phyloP scores from a whole-genome alignment of 1,140 invertebrate species.

The Glossosoma conforme region DNA sequence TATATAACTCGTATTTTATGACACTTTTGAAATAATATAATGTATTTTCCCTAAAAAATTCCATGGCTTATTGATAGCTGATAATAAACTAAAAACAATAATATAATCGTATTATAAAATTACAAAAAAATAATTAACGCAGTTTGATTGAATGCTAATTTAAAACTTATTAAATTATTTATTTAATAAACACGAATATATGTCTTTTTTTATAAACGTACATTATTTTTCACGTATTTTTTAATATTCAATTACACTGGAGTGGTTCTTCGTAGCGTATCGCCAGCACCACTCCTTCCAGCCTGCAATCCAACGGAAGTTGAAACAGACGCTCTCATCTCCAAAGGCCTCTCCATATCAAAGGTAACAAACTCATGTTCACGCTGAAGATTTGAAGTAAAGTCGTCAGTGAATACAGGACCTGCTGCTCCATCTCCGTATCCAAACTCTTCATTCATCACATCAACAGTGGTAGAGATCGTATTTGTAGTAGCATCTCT shows the following conservation, averaged over 20 bases:
- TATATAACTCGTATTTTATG: no score
- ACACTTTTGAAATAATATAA: no score
- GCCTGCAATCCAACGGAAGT: constrained; percentile 31
- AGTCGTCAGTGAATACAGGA: constrained; percentile 38
- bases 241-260: constrained; percentile 37
- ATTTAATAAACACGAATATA: no score
- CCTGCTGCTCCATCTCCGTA: constrained; percentile 32
- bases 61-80: no score
- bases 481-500: constrained; percentile 41
- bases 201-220: no score
- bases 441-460: constrained; percentile 33
- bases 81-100: no score
- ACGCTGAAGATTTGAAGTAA: constrained; percentile 37
- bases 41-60: no score
- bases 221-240: neutral
- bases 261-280: constrained; percentile 40
- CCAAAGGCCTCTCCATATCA: constrained; percentile 39
- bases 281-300: constrained; percentile 25
- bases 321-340: constrained; percentile 24
- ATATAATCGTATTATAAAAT: no score
- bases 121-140: no score
- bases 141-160: no score
- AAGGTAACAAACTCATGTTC: constrained; percentile 43
- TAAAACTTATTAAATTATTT: no score
- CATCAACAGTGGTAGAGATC: constrained; percentile 41